Conservation (phyloP, 2,797 vertebrate genomes). For the Xerus rutilus region DNA sequence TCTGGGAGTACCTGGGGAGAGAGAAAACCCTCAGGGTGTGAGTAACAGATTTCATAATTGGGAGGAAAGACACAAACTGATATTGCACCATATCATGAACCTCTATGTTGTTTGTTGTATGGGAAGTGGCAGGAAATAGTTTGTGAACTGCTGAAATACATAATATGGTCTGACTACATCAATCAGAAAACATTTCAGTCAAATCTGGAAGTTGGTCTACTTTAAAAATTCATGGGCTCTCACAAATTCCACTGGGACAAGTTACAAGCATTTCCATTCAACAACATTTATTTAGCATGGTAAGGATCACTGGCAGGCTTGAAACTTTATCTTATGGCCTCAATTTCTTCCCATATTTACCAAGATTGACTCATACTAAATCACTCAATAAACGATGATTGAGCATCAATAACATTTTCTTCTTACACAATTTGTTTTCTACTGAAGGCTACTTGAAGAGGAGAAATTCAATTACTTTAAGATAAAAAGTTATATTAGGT, state of each 20-base stretch:
- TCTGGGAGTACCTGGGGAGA: not conserved
- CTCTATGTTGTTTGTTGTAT: not conserved
- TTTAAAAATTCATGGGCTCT: not conserved
- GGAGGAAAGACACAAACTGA: not conserved
- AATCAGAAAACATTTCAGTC: not conserved
- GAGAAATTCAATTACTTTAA: slow-evolving; percentile 73
- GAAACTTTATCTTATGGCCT: slow-evolving; percentile 38
- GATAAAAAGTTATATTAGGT: slow-evolving; percentile 71
- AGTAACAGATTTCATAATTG: not conserved
- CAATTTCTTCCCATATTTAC: slow-evolving; percentile 44
- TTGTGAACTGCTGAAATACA: not conserved
- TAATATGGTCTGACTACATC: not conserved
- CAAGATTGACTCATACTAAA: slow-evolving; percentile 32
- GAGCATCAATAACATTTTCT: slow-evolving; percentile 6
- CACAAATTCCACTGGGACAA: not conserved
- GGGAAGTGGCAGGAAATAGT: slow-evolving; percentile 24
- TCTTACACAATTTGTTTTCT: not conserved
- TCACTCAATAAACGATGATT: slow-evolving; percentile 6
- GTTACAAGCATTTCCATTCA: not conserved
- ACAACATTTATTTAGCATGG: not conserved
- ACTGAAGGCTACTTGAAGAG: slow-evolving; percentile 44
- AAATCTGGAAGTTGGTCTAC: not conserved
- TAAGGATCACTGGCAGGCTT: not conserved
- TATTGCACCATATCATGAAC: accelerated
- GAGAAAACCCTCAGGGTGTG: not conserved